A percentile compares a stretch with the other conserved stretches of the same genome.
These are phyloP conservation scores for Barnardius zonarius DNA, from an alignment of 2,113 vertebrate species.

Conservation along the genomic window DNA sequence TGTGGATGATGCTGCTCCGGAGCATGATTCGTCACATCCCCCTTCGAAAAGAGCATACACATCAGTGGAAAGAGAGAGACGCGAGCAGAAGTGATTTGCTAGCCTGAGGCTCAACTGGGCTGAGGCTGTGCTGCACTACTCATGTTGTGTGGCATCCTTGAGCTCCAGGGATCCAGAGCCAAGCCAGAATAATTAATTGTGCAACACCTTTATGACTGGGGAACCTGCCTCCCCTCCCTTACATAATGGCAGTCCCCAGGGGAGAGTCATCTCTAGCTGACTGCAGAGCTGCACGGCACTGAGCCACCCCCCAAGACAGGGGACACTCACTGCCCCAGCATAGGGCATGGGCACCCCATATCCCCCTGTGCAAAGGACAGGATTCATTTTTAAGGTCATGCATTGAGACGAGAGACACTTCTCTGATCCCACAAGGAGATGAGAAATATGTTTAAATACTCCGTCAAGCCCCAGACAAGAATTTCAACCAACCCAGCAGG, in stretches of 20 bases:
- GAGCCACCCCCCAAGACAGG: fast-evolving
- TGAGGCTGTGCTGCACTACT: neutral
- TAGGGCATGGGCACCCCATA: fast-evolving
- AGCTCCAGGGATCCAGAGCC: neutral
- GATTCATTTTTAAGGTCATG: neutral
- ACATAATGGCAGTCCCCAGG: neutral
- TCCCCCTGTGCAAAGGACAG: fast-evolving
- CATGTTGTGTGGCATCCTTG: constrained; percentile 7
- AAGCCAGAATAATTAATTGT: constrained; percentile 51
- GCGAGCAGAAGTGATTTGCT: neutral
- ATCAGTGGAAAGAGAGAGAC: neutral
- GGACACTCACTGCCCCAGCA: no score
- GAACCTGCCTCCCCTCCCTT: constrained; percentile 11
- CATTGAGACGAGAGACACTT: neutral
- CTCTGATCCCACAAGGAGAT: neutral
- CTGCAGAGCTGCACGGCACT: fast-evolving
- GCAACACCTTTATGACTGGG: constrained; percentile 38
- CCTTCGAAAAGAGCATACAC: neutral
- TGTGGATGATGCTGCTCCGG: neutral
- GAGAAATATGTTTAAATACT: neutral
- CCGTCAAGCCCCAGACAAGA: neutral
- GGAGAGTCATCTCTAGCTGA: neutral
- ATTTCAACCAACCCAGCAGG: neutral
- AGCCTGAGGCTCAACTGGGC: neutral
- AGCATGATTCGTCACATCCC: neutral